Evolutionary conservation across 2,888 invertebrate species (phyloP), one percentile per base, ranked within the genome.

Genomic region (Mimumesa dahlbomi): DNA sequence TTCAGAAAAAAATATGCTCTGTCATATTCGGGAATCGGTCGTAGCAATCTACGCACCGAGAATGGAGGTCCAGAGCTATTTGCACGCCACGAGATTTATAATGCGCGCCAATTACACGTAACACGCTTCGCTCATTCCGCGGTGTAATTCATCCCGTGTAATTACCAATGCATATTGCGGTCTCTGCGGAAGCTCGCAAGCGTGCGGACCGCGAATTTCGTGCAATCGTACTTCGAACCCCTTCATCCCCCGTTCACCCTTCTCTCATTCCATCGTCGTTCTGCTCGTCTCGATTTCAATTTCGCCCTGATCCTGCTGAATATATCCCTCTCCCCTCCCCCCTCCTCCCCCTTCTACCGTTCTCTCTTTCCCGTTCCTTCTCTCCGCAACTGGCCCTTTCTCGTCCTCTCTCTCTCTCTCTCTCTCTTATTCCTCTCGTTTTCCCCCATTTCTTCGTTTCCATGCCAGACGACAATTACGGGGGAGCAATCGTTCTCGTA

Each of bases 101-200:
- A 86, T 85, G 76, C 77, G 79, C 84, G 82, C 82, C 85, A 86
- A 86, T 87, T 86, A 85, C 85, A 82, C 83, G 83, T 85, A 85
- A 86, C 86, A 84, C 81, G 84, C 79, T 80, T 82, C 82, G 85
- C 82, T 85, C 85, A 84, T 86, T 85, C 82, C 81, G 76, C 83
- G 81, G 77, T 81, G 83, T 85, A 82, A 85, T 85, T 85, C 84
- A 85, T 85, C 82, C 81, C 68, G 79, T 77, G 82, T 85, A 85
- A 85, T 85, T 84, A 83, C 84, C 84, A 82, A 85, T 85, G 85
- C 83, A 85, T 83, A 85, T 84, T 82, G 84, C 82, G 82, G 77
- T 81, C 71, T 73, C 79, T 79, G 80, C 79, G 82, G 82, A 75
- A 74, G 78, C 71, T 79, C 54, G 79, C 62, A 63, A 66, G 45